Evolutionary conservation across 2,113 vertebrate genomes (phyloP), one percentile per base, ranked within the genome.

Genomic region (Arenaria interpres): DNA sequence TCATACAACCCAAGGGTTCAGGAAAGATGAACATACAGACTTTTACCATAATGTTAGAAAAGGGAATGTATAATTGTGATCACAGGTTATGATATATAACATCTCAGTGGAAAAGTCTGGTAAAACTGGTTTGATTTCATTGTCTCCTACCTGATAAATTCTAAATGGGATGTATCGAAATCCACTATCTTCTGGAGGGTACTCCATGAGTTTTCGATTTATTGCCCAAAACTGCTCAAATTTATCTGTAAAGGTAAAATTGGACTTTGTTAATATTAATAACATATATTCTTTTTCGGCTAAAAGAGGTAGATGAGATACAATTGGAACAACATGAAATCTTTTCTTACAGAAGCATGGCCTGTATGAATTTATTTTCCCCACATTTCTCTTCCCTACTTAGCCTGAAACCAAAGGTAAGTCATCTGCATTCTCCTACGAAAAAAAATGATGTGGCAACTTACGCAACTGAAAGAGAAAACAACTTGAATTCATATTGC

Each of bases 161-260:
- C 99, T 99, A 98, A 99, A 99, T 62, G 99, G 99, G 89, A 99
- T 99, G 97, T 99, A 99, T 94, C 99, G 99, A 98, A 99, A 99
- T 97, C 99, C 99, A 86, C 97, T 99, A 37, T 99, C 99, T 96
- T 99, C 99, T 23, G 98, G 97, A 56, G 99, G 96, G 96, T 99
- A 99, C 72, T 99, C 99, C 99, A 99, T 99, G 91, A 99, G 98
- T 98, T 99, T 99, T 94, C 99, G 98, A 97, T 99, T 99, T 98
- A 99, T 99, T 91, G 99, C 99, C 99, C 99, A 99, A 98, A 99
- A 99, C 90, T 99, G 99, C 97, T 99, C 99, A 96, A 99, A 99
- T 96, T 99, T 99, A 97, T 99, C 99, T 99, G 97, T 92, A 94
- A 97, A 89, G 51, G 97, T 66, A 98, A 98, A 97, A 96, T 90